A percentile compares a stretch with the other conserved stretches of the same genome.
phyloP scores from a whole-genome alignment of 2,888 invertebrate genomes.

The Aporophyla lueneburgensis region DNA sequence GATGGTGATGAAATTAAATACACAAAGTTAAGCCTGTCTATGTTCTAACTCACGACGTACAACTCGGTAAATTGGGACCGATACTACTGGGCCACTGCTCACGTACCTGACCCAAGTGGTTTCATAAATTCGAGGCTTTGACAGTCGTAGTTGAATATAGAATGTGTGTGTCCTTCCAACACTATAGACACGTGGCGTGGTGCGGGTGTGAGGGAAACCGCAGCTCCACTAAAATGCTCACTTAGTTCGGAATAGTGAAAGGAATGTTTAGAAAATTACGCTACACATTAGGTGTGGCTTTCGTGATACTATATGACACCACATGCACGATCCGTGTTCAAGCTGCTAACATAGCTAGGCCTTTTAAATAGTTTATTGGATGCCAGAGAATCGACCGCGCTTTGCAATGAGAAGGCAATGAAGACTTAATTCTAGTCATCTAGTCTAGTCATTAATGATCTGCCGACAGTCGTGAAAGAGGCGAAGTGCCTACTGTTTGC shows the following conservation, averaged over 20 bases:
- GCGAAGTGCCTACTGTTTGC: no score
- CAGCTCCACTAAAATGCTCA: constrained; percentile 13
- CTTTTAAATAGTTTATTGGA: constrained; percentile 2
- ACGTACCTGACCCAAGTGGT: background rate
- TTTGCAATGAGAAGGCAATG: background rate
- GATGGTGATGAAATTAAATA: no score
- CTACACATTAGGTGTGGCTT: constrained; percentile 24
- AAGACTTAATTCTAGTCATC: no score
- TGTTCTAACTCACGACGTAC: no score
- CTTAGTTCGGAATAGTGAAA: constrained; percentile 14
- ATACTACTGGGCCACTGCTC: no score
- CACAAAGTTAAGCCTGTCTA: no score
- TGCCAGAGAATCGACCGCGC: background rate
- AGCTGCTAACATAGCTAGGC: background rate
- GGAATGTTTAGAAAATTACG: constrained; percentile 13
- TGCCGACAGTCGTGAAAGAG: no score
- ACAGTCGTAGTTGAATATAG: constrained; percentile 15
- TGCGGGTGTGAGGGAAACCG: constrained; percentile 22
- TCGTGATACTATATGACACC: constrained; percentile 1
- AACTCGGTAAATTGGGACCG: no score
- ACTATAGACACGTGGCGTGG: background rate
- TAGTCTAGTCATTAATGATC: no score
- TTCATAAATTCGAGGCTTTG: background rate
- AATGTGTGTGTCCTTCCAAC: background rate
- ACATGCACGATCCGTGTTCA: background rate